A percentile compares a stretch with the other conserved stretches of the same genome.
Evolutionary conservation across 1,140 invertebrate genomes (phyloP).

Genomic region (Achatina immaculata): DNA sequence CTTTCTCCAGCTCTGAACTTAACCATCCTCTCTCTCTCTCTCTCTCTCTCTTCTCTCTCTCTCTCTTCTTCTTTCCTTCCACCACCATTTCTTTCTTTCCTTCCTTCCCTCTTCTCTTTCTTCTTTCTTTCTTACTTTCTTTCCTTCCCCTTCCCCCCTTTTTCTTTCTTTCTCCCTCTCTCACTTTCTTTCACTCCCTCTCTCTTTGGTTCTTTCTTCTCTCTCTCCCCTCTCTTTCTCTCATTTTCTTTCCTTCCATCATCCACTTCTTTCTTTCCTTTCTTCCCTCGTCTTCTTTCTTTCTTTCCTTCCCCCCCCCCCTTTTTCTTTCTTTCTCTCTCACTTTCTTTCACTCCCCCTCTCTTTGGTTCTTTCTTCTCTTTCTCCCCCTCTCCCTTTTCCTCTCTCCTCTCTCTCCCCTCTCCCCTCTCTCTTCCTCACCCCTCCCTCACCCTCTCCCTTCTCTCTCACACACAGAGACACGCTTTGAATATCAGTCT

Average conservation of each 20-base stretch:
- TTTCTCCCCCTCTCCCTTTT: no score
- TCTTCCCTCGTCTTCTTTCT: not conserved
- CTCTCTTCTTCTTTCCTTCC: not conserved
- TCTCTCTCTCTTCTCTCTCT: slow-evolving; percentile 4
- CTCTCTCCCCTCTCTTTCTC: not conserved
- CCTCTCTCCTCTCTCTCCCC: not conserved
- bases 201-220: not conserved
- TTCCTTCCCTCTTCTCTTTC: not conserved
- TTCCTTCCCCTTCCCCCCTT: no score
- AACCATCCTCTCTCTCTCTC: not conserved
- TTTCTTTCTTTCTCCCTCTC: no score
- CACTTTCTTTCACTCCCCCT: no score
- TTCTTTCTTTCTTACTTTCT: no score
- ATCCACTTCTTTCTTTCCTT: not conserved
- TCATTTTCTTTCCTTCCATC: not conserved
- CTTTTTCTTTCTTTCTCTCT: no score
- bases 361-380: not conserved
- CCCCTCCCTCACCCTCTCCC: no score
- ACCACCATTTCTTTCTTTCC: not conserved
- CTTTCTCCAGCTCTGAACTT: no score
- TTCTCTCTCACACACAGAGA: no score
- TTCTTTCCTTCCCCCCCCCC: not conserved
- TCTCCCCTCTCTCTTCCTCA: no score
- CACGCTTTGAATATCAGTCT: no score
- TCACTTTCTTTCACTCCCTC: no score